Conservation (phyloP, 1,140 invertebrate species). For the Oncopeltus fasciatus region DNA sequence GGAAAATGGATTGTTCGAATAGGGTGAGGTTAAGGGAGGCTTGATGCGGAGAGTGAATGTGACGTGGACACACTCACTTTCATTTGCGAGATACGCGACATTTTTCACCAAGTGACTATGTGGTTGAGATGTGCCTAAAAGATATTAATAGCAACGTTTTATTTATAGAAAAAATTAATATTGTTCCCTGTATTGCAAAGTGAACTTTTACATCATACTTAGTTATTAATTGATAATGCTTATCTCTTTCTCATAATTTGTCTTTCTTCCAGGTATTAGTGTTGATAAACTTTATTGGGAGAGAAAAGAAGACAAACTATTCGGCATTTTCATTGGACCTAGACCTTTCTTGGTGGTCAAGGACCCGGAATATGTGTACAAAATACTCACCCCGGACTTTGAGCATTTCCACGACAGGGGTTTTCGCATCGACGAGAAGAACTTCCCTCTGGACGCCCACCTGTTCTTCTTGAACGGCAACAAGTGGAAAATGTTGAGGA, state of each 20-base stretch:
- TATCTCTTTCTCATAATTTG: not conserved
- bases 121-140: no score
- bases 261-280: not conserved
- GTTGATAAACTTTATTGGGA: conserved; percentile 27
- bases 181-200: no score
- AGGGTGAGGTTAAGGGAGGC: no score
- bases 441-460: conserved; percentile 22
- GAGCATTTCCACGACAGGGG: conserved; percentile 25
- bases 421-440: conserved; percentile 16
- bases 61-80: no score
- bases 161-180: no score
- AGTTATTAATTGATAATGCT: no score
- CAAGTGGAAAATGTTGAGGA: conserved; percentile 28
- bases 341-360: conserved; percentile 23
- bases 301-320: conserved; percentile 27
- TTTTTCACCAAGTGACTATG: no score
- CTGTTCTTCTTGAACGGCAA: conserved; percentile 25
- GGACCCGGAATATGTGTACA: conserved; percentile 30
- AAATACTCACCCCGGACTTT: conserved; percentile 29
- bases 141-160: no score
- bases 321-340: not conserved
- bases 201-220: no score
- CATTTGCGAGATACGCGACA: no score
- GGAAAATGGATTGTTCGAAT: no score
- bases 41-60: no score